These are phyloP conservation scores for Myanophis thanlyinensis DNA, from an alignment of 2,113 vertebrate species.

Conservation along the genomic window DNA sequence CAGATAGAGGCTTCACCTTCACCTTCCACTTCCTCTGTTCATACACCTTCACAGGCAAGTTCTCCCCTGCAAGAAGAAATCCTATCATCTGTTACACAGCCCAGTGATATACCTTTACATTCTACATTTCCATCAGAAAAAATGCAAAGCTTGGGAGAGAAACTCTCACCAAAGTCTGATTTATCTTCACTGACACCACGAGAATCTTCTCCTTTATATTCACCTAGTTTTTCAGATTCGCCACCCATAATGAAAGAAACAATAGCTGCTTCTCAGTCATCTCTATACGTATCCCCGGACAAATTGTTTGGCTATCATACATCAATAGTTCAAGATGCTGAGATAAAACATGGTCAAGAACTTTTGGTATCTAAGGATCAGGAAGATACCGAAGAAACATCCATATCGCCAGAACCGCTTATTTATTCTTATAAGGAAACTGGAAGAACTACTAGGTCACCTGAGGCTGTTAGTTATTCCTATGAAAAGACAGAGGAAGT, in stretches of 20 bases:
- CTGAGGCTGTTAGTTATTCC: conserved; percentile 54
- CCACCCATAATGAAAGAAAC: conserved; percentile 50
- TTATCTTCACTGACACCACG: conserved; percentile 78
- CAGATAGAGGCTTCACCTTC: conserved; percentile 92
- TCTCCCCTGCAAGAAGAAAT: conserved; percentile 79
- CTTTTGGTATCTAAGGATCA: conserved; percentile 59
- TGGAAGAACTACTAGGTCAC: conserved; percentile 51
- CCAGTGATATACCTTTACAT: conserved; percentile 77
- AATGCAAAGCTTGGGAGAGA: conserved; percentile 71
- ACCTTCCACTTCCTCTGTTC: conserved; percentile 89
- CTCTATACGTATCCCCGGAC: conserved; percentile 55
- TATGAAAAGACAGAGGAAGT: conserved; percentile 56
- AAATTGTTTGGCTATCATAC: conserved; percentile 67
- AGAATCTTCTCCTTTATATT: conserved; percentile 75
- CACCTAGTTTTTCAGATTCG: conserved; percentile 71
- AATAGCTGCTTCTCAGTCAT: conserved; percentile 22
- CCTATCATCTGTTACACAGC: conserved; percentile 70
- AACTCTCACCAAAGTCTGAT: conserved; percentile 74
- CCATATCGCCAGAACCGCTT: conserved; percentile 45
- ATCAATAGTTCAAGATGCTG: conserved; percentile 58
- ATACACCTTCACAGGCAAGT: conserved; percentile 86
- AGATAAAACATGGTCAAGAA: conserved; percentile 69
- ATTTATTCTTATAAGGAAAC: conserved; percentile 65
- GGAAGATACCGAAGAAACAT: conserved; percentile 57
- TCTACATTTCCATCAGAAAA: conserved; percentile 81